Evolutionary conservation across 1,140 invertebrate species (phyloP).

Genomic region (Parapsyche elsis): DNA sequence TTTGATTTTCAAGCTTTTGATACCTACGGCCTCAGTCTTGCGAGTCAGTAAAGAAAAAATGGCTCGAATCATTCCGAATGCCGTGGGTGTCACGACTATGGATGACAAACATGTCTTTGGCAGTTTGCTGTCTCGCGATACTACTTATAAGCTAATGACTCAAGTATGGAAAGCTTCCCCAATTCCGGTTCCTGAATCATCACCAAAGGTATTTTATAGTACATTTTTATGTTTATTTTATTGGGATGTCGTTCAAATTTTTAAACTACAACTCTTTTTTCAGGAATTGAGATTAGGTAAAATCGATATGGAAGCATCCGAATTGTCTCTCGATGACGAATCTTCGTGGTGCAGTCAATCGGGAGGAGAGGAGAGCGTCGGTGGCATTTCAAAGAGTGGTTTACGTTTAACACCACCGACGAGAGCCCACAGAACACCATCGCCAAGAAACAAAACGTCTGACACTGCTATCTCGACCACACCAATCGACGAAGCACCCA

Average conservation of each 20-base stretch:
- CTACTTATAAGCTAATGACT: constrained; percentile 85
- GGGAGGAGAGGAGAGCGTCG: constrained; percentile 57
- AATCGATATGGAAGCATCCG: constrained; percentile 60
- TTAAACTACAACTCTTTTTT: constrained; percentile 37
- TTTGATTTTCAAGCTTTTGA: constrained; percentile 73
- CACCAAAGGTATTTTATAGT: constrained; percentile 58
- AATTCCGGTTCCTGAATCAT: constrained; percentile 57
- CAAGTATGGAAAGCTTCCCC: constrained; percentile 74
- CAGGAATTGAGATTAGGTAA: constrained; percentile 62
- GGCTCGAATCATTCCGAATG: constrained; percentile 90
- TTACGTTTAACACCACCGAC: constrained; percentile 15
- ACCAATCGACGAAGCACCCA: constrained; percentile 21
- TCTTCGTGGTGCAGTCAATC: constrained; percentile 60
- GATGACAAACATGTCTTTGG: constrained; percentile 91
- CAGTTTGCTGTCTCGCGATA: constrained; percentile 87
- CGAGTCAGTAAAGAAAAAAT: constrained; percentile 92
- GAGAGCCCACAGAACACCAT: constrained; percentile 18
- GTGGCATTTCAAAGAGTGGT: constrained; percentile 12
- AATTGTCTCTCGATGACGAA: constrained; percentile 65
- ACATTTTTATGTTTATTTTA: constrained; percentile 7
- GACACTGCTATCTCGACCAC: background rate
- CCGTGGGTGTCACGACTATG: constrained; percentile 85
- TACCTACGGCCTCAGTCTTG: constrained; percentile 83
- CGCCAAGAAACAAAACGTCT: constrained; percentile 4
- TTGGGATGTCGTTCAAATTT: background rate